These are phyloP conservation scores for Campopleginae sp. DNA, from an alignment of 2,888 invertebrate species.

Conservation along the genomic window DNA sequence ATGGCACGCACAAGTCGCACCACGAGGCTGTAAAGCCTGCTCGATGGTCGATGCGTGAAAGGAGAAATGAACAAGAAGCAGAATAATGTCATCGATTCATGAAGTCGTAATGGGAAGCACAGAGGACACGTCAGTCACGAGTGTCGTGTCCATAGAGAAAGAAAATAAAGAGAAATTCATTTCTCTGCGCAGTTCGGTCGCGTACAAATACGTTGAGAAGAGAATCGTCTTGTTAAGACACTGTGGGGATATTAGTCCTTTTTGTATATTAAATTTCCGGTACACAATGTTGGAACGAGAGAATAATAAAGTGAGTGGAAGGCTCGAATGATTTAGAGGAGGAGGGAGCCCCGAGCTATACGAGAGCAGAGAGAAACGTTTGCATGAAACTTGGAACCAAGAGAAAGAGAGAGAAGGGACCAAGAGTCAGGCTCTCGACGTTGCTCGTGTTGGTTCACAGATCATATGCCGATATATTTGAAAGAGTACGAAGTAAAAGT, in stretches of 20 bases:
- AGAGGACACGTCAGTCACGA: background rate
- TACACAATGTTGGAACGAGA: conserved; percentile 50
- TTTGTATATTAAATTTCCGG: conserved; percentile 59
- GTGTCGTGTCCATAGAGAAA: background rate
- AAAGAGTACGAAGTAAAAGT: conserved; percentile 80
- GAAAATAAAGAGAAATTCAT: background rate
- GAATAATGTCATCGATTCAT: background rate
- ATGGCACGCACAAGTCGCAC: too few relatives aligned
- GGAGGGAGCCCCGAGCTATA: conserved; percentile 65
- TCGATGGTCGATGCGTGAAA: background rate
- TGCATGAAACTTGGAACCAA: conserved; percentile 68
- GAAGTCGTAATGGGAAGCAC: background rate
- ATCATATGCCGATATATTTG: conserved; percentile 74
- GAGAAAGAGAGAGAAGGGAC: conserved; percentile 25
- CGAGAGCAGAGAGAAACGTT: conserved; percentile 75
- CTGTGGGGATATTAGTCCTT: conserved; percentile 36
- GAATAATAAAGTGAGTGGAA: conserved; percentile 61
- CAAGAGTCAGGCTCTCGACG: background rate
- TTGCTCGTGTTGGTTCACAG: conserved; percentile 66
- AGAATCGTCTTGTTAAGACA: background rate
- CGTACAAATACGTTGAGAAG: background rate
- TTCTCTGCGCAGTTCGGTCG: background rate
- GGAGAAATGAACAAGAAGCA: background rate
- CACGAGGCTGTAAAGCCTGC: background rate
- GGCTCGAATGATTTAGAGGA: conserved; percentile 54